Base-by-base conservation (phyloP, 30 jellyfish, hydroid and myxozoan genomes). In the Turritopsis dohrnii region DNA sequence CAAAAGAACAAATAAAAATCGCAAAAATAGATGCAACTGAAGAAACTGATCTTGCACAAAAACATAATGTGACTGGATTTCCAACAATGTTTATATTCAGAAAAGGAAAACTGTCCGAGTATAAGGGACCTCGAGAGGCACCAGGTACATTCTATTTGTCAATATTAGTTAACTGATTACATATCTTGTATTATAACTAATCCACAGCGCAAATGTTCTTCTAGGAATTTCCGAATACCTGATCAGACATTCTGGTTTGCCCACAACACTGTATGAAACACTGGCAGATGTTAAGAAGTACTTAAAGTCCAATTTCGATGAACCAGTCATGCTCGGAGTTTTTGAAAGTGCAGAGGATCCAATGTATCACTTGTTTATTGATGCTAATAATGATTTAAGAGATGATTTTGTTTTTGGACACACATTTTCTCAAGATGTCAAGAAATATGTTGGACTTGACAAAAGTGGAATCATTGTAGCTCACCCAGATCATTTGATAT, bases 21-120 rank as follows among this genome's bases (percentile, higher is more conserved):
- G 99, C 88, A 52, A 94, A 94, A 73, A 96, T 94, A 41, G 99
- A 94, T 87, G 99, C 97, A 17, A 94, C 99, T 7, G 82, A 69
- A 27, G 99, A 94, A 54, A 71, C 87, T 29, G 97, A 94, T 16
- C 86, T 94, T 41, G 97, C 97, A n/a, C 26, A 74, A 28, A 53
- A 89, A 71, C 87, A 77, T 87, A 88, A 53, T 60, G 96, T 94
- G 18, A 86, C 99, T 8, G 99, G 99, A 16, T 94, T 89, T 65
- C 99, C 99, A 29, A 94, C 99, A 21, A 71, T 94, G 91, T 79
- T 79, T 24, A 83, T 94, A 1, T 89, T 86, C 52, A 87, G 99
- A 65, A 94, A 94, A 54, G 99, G 99, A 74, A 89, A 89, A 65
- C 85, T 84, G 28, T 84, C 94, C 21, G 99, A 94, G 22, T 94